Evolutionary conservation across 2,888 invertebrate species (phyloP).

Genomic region (Myopa testacea): DNA sequence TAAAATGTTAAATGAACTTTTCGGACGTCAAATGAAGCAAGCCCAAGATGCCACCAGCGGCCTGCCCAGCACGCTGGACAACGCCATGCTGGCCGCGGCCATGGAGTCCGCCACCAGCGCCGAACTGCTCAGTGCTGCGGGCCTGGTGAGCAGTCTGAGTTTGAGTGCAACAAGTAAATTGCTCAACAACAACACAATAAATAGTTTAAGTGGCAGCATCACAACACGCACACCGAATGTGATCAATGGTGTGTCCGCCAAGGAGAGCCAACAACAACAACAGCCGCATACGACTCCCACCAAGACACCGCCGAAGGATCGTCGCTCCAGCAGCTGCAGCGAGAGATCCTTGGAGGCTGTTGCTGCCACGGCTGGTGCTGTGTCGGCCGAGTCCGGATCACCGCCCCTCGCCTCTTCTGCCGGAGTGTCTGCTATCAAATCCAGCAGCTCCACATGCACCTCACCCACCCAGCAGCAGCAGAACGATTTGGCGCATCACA

Average conservation of each 20-base stretch:
- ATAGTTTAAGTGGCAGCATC: constrained; percentile 51
- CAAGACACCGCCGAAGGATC: constrained; percentile 50
- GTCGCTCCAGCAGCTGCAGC: constrained; percentile 60
- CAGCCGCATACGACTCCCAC: background rate
- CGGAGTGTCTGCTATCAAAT: constrained; percentile 39
- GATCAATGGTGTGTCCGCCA: constrained; percentile 24
- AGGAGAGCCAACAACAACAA: constrained; percentile 38
- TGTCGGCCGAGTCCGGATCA: constrained; percentile 48
- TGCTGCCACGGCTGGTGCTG: constrained; percentile 58
- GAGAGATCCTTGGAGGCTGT: constrained; percentile 68
- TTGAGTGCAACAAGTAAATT: constrained; percentile 57
- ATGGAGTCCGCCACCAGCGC: constrained; percentile 68
- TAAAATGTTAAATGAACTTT: constrained; percentile 91
- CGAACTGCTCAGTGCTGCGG: constrained; percentile 68
- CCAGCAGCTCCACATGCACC: constrained; percentile 53
- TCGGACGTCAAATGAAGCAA: constrained; percentile 84
- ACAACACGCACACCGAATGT: constrained; percentile 24
- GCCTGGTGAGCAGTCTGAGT: constrained; percentile 56
- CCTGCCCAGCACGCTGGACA: constrained; percentile 68
- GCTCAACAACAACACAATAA: constrained; percentile 56
- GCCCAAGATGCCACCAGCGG: constrained; percentile 73
- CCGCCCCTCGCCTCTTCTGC: constrained; percentile 56
- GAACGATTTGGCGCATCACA: constrained; percentile 80
- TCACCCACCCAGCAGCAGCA: constrained; percentile 57
- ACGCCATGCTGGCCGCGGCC: constrained; percentile 66